phyloP scores from a whole-genome alignment of 1,140 invertebrate genomes.

The Drosophila azteca region DNA sequence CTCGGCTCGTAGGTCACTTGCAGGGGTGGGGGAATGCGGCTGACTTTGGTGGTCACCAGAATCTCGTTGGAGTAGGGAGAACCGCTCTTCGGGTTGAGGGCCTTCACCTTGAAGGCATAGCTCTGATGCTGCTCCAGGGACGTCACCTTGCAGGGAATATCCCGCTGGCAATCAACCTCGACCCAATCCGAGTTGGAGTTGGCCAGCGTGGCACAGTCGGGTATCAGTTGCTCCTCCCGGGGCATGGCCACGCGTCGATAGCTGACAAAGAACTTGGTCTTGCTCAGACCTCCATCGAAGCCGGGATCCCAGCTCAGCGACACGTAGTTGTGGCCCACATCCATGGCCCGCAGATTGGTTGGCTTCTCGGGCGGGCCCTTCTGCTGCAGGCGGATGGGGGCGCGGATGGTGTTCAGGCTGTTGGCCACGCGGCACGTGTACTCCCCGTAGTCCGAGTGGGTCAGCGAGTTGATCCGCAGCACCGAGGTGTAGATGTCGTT shows the following conservation, averaged over 20 bases:
- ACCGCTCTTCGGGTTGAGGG: slow-evolving; percentile 92
- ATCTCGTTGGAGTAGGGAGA: slow-evolving; percentile 94
- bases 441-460: slow-evolving; percentile 93
- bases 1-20: slow-evolving; percentile 92
- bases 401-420: slow-evolving; percentile 89
- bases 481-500: slow-evolving; percentile 94
- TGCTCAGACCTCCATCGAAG: slow-evolving; percentile 93
- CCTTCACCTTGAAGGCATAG: slow-evolving; percentile 94
- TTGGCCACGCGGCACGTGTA: slow-evolving; percentile 94
- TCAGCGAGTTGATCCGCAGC: slow-evolving; percentile 90
- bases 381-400: slow-evolving; percentile 91
- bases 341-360: slow-evolving; percentile 87
- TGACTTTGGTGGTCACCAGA: slow-evolving; percentile 90
- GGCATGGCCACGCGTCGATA: slow-evolving; percentile 87
- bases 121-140: slow-evolving; percentile 92
- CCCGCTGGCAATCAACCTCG: slow-evolving; percentile 92
- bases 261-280: slow-evolving; percentile 93
- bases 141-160: slow-evolving; percentile 94
- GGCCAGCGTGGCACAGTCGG: slow-evolving; percentile 87
- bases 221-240: slow-evolving; percentile 85
- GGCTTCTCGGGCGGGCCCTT: slow-evolving; percentile 94
- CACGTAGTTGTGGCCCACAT: slow-evolving; percentile 90
- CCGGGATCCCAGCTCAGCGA: slow-evolving; percentile 93
- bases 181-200: slow-evolving; percentile 88
- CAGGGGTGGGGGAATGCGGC: slow-evolving; percentile 91